phyloP scores from a whole-genome alignment of 2,113 vertebrate species.

The Anarrhichthys ocellatus region DNA sequence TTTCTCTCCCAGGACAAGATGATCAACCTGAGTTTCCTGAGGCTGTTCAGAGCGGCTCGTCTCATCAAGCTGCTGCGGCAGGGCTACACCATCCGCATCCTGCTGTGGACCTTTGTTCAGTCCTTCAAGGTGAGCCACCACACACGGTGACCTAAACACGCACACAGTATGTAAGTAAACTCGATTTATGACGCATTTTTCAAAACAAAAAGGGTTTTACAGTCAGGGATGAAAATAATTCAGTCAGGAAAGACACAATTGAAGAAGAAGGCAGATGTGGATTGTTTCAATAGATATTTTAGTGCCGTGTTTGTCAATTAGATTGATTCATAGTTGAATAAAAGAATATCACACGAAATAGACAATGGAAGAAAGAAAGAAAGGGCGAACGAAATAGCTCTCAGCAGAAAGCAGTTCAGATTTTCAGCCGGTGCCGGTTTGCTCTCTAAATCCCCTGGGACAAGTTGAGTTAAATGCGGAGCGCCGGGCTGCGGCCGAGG shows the following conservation, averaged over 20 bases:
- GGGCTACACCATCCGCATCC: constrained; percentile 98
- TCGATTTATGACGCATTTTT: neutral
- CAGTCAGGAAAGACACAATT: constrained; percentile 4
- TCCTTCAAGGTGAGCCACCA: constrained; percentile 92
- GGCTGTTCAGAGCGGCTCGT: constrained; percentile 94
- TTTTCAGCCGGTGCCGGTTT: constrained; percentile 36
- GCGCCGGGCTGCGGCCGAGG: constrained; percentile 16
- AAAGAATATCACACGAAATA: constrained; percentile 1
- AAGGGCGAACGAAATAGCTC: constrained; percentile 9
- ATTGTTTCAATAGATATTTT: neutral
- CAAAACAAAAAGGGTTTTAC: neutral
- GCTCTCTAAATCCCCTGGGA: constrained; percentile 50
- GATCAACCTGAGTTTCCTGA: constrained; percentile 97
- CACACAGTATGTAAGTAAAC: neutral
- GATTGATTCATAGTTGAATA: neutral
- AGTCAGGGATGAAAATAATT: neutral
- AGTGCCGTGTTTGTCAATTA: too few species aligned
- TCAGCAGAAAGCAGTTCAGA: constrained; percentile 32
- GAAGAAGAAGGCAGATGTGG: neutral
- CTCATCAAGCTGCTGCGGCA: constrained; percentile 98
- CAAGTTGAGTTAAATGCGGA: constrained; percentile 52
- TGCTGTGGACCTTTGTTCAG: constrained; percentile 99
- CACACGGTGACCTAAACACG: neutral
- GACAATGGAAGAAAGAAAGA: neutral
- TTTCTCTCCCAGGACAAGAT: constrained; percentile 89